Evolutionary conservation across 2,888 invertebrate species (phyloP).

Genomic region (Maniola hyperantus): DNA sequence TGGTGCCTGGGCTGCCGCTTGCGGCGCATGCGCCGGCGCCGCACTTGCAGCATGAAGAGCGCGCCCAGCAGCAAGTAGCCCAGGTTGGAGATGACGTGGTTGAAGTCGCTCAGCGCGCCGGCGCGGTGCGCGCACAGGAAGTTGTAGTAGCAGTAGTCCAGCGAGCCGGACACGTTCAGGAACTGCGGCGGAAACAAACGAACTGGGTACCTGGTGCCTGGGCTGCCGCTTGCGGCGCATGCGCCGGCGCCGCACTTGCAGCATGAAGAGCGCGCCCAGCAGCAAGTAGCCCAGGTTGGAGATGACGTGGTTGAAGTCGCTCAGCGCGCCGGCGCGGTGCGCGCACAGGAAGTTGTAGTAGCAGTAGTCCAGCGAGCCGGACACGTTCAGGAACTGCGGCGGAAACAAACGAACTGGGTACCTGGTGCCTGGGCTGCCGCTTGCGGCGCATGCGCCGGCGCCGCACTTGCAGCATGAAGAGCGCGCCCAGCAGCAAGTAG

Average conservation of each 20-base stretch:
- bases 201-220: slow-evolving; percentile 52
- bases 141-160: slow-evolving; percentile 96
- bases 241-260: slow-evolving; percentile 82
- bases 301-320: slow-evolving; percentile 94
- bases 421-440: slow-evolving; percentile 57
- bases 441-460: slow-evolving; percentile 55
- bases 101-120: slow-evolving; percentile 90
- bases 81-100: slow-evolving; percentile 93
- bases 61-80: slow-evolving; percentile 92
- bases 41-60: slow-evolving; percentile 88
- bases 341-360: slow-evolving; percentile 96
- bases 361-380: slow-evolving; percentile 95
- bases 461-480: slow-evolving; percentile 88
- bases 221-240: slow-evolving; percentile 51
- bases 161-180: slow-evolving; percentile 92
- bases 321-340: slow-evolving; percentile 88
- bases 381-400: slow-evolving; percentile 86
- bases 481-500: slow-evolving; percentile 90
- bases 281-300: slow-evolving; percentile 93
- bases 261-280: slow-evolving; percentile 90
- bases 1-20: background rate
- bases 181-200: slow-evolving; percentile 80
- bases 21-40: slow-evolving; percentile 47
- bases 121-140: slow-evolving; percentile 93
- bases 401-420: slow-evolving; percentile 28